A percentile compares a stretch with the other conserved stretches of the same genome.
phyloP scores from a whole-genome alignment of 2,797 vertebrate species.

The Sebastes taczanowskii region DNA sequence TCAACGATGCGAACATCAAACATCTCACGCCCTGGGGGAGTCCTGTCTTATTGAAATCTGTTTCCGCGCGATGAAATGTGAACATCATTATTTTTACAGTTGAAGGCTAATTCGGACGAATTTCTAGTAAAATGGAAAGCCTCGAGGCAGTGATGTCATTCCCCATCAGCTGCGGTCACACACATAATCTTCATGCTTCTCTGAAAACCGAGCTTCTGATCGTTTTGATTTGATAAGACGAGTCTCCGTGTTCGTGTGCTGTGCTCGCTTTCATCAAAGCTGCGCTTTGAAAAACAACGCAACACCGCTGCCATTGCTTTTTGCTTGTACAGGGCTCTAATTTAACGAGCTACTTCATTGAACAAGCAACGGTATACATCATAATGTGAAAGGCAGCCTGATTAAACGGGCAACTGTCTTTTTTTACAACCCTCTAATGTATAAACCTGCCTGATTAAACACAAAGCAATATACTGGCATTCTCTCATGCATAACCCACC shows the following conservation, averaged over 20 bases:
- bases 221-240: conserved; percentile 1
- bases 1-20: conserved; percentile 42
- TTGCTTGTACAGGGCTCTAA: not conserved
- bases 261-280: conserved; percentile 11
- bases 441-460: conserved; percentile 23
- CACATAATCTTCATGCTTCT: not conserved
- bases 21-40: not conserved
- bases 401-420: conserved; percentile 6
- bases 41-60: not conserved
- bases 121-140: conserved; percentile 20
- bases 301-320: not conserved
- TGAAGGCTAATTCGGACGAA: conserved; percentile 8
- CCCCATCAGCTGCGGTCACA: not conserved
- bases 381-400: not conserved
- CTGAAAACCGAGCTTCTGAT: conserved; percentile 5
- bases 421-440: not conserved
- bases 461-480: not conserved
- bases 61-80: not conserved
- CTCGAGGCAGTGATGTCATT: not conserved
- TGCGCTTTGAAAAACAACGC: not conserved
- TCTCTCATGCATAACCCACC: not conserved
- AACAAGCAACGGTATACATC: not conserved
- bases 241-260: not conserved
- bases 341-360: conserved; percentile 11
- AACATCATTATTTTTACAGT: conserved; percentile 23